These are phyloP conservation scores for Phoeniculus purpureus DNA, from an alignment of 2,797 vertebrate genomes.

Conservation along the genomic window DNA sequence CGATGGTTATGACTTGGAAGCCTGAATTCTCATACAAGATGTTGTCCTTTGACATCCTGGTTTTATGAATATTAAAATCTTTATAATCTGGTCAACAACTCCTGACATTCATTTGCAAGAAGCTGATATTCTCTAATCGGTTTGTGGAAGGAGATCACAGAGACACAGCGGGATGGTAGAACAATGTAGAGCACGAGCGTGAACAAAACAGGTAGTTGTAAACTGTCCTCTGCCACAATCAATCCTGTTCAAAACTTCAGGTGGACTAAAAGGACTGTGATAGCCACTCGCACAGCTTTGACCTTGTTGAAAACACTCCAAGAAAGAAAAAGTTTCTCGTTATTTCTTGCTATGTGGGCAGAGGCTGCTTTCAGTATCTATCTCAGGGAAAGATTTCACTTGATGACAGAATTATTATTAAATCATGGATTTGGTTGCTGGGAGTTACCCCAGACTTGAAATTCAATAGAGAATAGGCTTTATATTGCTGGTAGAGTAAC, in stretches of 20 bases:
- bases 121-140: background rate
- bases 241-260: background rate
- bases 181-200: background rate
- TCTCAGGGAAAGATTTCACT: slow-evolving; percentile 26
- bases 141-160: background rate
- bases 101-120: slow-evolving; percentile 25
- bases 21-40: slow-evolving; percentile 56
- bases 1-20: slow-evolving; percentile 23
- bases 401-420: slow-evolving; percentile 66
- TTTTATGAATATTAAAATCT: slow-evolving; percentile 64
- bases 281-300: slow-evolving; percentile 3
- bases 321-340: slow-evolving; percentile 13
- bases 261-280: background rate
- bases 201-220: background rate
- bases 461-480: slow-evolving; percentile 33
- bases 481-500: slow-evolving; percentile 16
- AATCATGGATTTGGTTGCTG: slow-evolving; percentile 50
- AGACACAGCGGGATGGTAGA: background rate
- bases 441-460: slow-evolving; percentile 54
- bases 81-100: slow-evolving; percentile 61
- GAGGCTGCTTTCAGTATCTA: slow-evolving; percentile 43
- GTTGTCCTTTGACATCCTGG: slow-evolving; percentile 52
- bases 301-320: slow-evolving; percentile 11
- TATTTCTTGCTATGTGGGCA: slow-evolving; percentile 25
- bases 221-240: background rate